phyloP scores from a whole-genome alignment of 2,113 vertebrate species.

The Misgurnus anguillicaudatus region DNA sequence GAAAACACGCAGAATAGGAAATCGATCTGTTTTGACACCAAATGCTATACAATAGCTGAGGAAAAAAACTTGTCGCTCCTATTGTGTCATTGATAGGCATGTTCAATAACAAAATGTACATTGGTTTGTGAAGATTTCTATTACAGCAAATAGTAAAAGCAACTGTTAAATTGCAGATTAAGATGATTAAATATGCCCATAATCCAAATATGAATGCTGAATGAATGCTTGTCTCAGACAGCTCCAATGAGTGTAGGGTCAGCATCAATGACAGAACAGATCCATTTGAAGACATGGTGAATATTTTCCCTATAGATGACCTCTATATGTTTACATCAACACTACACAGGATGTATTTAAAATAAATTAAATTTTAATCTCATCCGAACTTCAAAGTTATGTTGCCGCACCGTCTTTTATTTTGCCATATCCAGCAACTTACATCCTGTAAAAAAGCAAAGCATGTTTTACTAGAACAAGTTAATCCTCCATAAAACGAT shows the following conservation, averaged over 20 bases:
- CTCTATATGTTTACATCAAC: neutral
- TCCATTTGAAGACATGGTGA: neutral
- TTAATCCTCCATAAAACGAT: neutral
- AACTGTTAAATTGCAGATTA: constrained; percentile 21
- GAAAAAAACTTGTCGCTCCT: neutral
- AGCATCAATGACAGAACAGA: constrained; percentile 2
- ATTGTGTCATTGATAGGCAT: neutral
- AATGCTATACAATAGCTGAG: neutral
- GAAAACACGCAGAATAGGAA: neutral
- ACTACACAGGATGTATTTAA: constrained; percentile 42
- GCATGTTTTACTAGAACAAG: too few relatives aligned
- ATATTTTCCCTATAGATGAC: too few relatives aligned
- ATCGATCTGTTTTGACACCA: constrained; percentile 1
- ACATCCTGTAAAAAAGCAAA: neutral
- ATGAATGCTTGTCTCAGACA: neutral
- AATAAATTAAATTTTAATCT: neutral
- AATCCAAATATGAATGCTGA: constrained; percentile 13
- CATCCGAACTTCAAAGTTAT: neutral
- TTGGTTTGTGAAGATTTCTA: constrained; percentile 17
- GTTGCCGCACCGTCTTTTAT: too few relatives aligned
- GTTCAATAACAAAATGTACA: constrained; percentile 4
- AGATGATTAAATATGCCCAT: neutral
- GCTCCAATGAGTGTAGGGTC: constrained; percentile 11
- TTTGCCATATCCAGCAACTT: too few relatives aligned
- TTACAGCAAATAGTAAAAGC: neutral